A percentile compares a stretch with the other conserved stretches of the same genome.
Conservation (phyloP, 2,113 vertebrate species). For the Laterallus jamaicensis region DNA sequence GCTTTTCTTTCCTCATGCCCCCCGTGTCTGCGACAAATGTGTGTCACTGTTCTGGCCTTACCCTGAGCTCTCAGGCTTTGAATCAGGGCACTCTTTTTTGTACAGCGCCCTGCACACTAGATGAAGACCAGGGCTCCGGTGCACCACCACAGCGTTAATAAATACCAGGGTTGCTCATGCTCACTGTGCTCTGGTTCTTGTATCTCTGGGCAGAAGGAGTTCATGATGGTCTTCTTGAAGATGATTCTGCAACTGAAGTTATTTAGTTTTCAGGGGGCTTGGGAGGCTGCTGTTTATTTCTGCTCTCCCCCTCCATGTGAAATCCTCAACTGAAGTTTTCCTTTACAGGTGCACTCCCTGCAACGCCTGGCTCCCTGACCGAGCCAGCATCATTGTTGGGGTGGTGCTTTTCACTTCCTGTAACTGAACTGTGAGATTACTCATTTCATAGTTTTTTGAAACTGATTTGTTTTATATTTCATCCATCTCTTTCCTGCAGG, state of each 20-base stretch:
- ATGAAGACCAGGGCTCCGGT: not conserved
- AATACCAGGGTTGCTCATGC: not conserved
- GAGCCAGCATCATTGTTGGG: not conserved
- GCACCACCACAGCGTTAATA: not conserved
- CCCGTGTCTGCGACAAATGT: not conserved
- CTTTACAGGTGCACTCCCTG: not conserved
- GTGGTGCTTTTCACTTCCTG: not conserved
- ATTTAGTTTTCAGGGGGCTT: not conserved
- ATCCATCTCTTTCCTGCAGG: not conserved
- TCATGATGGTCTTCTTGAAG: not conserved
- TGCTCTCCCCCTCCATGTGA: too few relatives aligned
- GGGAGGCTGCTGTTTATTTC: too few relatives aligned
- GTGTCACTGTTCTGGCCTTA: not conserved
- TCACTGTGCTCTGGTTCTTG: not conserved
- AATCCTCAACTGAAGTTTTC: not conserved
- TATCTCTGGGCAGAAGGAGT: not conserved
- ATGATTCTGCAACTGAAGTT: not conserved
- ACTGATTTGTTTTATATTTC: not conserved
- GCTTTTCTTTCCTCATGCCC: constrained; percentile 1
- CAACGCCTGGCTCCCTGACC: not conserved
- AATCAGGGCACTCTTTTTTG: not conserved
- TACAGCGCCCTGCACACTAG: not conserved
- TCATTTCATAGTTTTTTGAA: not conserved
- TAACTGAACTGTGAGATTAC: not conserved
- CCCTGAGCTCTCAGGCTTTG: not conserved